phyloP scores from a whole-genome alignment of 2,797 vertebrate species.

The Eulemur mongoz region DNA sequence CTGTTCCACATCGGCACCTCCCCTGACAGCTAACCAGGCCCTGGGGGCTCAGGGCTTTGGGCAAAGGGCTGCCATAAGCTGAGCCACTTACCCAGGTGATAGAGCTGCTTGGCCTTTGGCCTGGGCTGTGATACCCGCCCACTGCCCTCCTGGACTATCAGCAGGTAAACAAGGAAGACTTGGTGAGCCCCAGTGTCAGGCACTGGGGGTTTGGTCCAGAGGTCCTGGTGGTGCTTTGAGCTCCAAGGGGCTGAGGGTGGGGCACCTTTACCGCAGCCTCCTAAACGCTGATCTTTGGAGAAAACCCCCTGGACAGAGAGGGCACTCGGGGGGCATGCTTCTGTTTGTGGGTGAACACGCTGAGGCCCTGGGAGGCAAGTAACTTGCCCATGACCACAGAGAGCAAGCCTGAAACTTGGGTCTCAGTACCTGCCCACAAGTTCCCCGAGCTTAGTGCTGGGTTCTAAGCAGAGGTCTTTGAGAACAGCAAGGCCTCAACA shows the following conservation, averaged over 20 bases:
- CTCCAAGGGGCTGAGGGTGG: no score
- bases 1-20: background rate
- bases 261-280: background rate
- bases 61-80: background rate
- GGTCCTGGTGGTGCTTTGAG: background rate
- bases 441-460: background rate
- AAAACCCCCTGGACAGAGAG: background rate
- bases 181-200: background rate
- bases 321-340: background rate
- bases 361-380: background rate
- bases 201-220: background rate
- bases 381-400: no score
- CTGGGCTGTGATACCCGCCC: background rate
- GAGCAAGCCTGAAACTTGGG: background rate
- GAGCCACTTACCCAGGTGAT: background rate
- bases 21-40: background rate
- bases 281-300: background rate
- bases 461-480: accelerated
- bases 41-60: background rate
- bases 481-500: background rate
- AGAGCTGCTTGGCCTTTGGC: background rate
- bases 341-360: background rate
- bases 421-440: background rate
- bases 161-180: background rate
- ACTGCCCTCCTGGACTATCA: background rate